A percentile compares a stretch with the other conserved stretches of the same genome.
phyloP scores from a whole-genome alignment of 2,113 vertebrate species.

The Pseudolaguvia tuberculata region DNA sequence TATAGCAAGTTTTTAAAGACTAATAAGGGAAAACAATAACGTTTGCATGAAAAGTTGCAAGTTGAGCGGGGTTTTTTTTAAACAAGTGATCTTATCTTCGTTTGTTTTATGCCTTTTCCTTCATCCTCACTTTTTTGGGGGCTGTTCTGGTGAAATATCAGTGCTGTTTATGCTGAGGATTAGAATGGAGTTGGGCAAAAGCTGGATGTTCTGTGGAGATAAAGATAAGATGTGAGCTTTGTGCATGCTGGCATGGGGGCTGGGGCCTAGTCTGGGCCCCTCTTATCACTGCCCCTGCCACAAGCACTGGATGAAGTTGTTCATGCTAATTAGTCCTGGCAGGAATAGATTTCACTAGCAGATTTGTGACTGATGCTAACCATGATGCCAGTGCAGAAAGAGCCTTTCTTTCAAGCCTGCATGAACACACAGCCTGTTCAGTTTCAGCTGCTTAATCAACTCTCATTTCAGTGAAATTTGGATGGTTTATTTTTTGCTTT shows the following conservation, averaged over 20 bases:
- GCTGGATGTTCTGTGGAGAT: constrained; percentile 96
- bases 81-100: constrained; percentile 82
- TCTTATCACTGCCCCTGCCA: constrained; percentile 85
- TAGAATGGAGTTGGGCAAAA: constrained; percentile 96
- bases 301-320: constrained; percentile 93
- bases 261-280: constrained; percentile 71
- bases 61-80: constrained; percentile 68
- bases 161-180: constrained; percentile 99
- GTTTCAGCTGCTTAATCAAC: constrained; percentile 22
- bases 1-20: not conserved
- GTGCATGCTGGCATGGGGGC: constrained; percentile 54
- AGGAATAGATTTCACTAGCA: constrained; percentile 90
- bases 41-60: constrained; percentile 53
- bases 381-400: constrained; percentile 39
- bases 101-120: constrained; percentile 31
- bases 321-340: constrained; percentile 93
- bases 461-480: constrained; percentile 19
- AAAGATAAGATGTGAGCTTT: constrained; percentile 90
- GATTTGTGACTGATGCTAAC: constrained; percentile 53
- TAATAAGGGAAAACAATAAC: not conserved
- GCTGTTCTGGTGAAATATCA: constrained; percentile 90
- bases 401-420: constrained; percentile 14
- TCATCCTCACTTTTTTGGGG: constrained; percentile 58
- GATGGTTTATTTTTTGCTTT: not conserved
- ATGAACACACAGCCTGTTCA: constrained; percentile 11